Base-by-base conservation (phyloP, 2,113 vertebrate species). In the Poeciliopsis retropinna region DNA sequence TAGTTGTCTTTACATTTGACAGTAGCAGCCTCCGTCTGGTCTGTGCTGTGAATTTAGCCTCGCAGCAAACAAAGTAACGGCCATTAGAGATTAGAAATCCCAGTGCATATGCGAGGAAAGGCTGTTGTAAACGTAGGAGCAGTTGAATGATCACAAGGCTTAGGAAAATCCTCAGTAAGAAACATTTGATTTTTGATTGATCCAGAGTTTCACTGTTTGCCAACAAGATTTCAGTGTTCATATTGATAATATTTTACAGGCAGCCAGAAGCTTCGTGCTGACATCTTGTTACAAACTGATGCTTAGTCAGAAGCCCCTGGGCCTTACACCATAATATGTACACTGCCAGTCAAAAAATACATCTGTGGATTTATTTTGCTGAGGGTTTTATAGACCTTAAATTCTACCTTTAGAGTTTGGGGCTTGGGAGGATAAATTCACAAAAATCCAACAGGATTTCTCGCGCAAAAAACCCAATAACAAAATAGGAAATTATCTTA, bases 11-110 rank as follows among this genome's bases (percentile, higher is more conserved):
- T 79, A 78, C 32, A 4, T 83, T 80, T 60, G 76, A 77, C 70
- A 83, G 74, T 62, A 81, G 68, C 73, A 41, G 65, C 34, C 17
- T 75, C 79, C 67, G 62, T 72, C 70, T 80, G 72, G 70, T 85
- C 54, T 0, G 60, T 37, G 28, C 61, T 81, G 66, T 71, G 71
- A 82, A 82, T 68, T 71, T 73, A 85, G 80, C 60, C 64, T 72
- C n/a, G 22, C 41, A 34, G 32, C 54, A 75, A 44, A 66, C 81
- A 81, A 27, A 76, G 27, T 13, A 77, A 81, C 63, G 62, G 4
- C 15, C 47, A 67, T 25, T 25, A 28, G 41, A 78, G 64, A 28
- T 39, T 29, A 15, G 64, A 76, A 70, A 81, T 72, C 31, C 41
- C 17, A 67, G 47, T 4, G 13, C 54, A 60, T 67, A n/a, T 64